phyloP scores from a whole-genome alignment of 2,888 invertebrate genomes.

The Tetragonisca angustula region DNA sequence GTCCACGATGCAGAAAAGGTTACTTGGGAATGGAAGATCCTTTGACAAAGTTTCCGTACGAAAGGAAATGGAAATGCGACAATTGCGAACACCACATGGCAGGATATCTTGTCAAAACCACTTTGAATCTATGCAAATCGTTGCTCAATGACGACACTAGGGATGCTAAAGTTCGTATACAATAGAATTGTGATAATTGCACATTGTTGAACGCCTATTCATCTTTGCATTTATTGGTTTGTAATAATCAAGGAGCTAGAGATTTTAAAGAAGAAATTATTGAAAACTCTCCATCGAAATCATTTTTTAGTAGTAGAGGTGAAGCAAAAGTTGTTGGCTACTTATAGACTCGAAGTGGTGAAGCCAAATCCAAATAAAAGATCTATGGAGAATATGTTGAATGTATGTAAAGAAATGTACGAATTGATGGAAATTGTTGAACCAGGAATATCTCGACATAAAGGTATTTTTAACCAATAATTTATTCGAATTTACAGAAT shows the following conservation, averaged over 20 bases:
- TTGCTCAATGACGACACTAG: conserved; percentile 82
- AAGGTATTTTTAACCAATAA: conserved; percentile 84
- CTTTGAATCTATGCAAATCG: conserved; percentile 82
- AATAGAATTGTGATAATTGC: not conserved
- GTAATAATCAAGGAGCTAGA: conserved; percentile 79
- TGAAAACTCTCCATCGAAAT: conserved; percentile 87
- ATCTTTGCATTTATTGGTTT: not conserved
- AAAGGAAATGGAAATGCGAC: conserved; percentile 86
- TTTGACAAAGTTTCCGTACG: conserved; percentile 72
- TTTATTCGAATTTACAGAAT: not conserved
- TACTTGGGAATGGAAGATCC: conserved; percentile 81
- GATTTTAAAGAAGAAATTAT: conserved; percentile 84
- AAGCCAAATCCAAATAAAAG: conserved; percentile 83
- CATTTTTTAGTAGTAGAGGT: conserved; percentile 89
- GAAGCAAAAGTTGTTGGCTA: conserved; percentile 89
- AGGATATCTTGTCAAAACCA: conserved; percentile 84
- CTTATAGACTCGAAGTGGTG: conserved; percentile 78
- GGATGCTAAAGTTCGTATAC: conserved; percentile 72
- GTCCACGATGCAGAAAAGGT: conserved; percentile 87
- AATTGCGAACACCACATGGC: conserved; percentile 84
- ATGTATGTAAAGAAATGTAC: conserved; percentile 88
- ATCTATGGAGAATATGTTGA: conserved; percentile 87
- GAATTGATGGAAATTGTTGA: conserved; percentile 88
- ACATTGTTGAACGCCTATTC: not conserved
- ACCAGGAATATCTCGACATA: conserved; percentile 89